Conservation (phyloP, 2,888 invertebrate species). For the Plusia festucae region DNA sequence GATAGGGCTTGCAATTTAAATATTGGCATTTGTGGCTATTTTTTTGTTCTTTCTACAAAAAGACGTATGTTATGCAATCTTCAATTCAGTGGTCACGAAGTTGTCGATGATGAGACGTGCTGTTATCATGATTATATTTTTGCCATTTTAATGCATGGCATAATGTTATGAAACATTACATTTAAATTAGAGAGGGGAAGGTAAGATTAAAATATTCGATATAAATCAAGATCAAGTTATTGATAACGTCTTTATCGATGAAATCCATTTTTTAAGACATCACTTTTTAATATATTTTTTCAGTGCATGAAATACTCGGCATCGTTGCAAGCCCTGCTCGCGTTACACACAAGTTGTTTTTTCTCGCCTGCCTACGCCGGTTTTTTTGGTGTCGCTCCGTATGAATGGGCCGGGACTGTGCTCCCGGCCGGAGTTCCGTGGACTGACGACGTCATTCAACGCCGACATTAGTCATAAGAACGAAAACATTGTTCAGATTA, state of each 20-base stretch:
- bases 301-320: not conserved
- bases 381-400: slow-evolving; percentile 42
- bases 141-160: not conserved
- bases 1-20: slow-evolving; percentile 3
- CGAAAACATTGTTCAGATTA: slow-evolving; percentile 21
- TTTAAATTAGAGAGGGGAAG: not conserved
- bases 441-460: slow-evolving; percentile 39
- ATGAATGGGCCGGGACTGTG: slow-evolving; percentile 57
- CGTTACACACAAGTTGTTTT: slow-evolving; percentile 27
- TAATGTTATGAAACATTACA: not conserved
- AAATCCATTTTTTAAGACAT: too few relatives aligned
- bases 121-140: not conserved
- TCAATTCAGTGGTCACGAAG: not conserved
- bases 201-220: not conserved
- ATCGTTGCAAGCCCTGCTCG: not conserved
- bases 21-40: not conserved
- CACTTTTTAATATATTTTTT: not conserved
- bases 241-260: not conserved
- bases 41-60: slow-evolving; percentile 32
- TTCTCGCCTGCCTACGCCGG: slow-evolving; percentile 49
- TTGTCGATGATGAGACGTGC: not conserved
- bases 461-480: slow-evolving; percentile 39
- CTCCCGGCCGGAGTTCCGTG: slow-evolving; percentile 20
- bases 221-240: not conserved
- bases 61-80: not conserved